phyloP scores from a whole-genome alignment of 1,140 invertebrate genomes.

The Lepidostoma basale region DNA sequence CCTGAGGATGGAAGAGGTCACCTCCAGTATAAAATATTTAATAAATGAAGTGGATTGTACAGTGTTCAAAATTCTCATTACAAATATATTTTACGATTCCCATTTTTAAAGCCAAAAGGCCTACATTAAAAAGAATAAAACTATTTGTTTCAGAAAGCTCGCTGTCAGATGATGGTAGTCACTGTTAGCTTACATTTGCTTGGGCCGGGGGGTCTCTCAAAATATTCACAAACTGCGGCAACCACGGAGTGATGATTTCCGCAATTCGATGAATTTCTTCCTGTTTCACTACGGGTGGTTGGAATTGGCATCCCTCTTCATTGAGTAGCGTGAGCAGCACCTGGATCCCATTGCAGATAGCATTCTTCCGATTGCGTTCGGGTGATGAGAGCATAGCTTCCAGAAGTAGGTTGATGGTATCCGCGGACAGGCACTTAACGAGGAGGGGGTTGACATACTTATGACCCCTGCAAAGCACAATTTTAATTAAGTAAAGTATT shows the following conservation, averaged over 20 bases:
- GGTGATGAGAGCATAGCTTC: constrained; percentile 52
- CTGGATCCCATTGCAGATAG: constrained; percentile 50
- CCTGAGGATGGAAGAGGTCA: too few species aligned
- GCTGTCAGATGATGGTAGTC: too few species aligned
- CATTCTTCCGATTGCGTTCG: constrained; percentile 43
- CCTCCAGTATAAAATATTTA: too few species aligned
- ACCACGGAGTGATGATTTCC: constrained; percentile 36
- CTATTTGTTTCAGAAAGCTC: too few species aligned
- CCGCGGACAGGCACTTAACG: constrained; percentile 30
- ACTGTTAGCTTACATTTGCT: constrained; percentile 19
- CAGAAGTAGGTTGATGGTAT: constrained; percentile 48
- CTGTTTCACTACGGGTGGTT: constrained; percentile 14
- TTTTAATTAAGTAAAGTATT: not conserved
- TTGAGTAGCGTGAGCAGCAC: constrained; percentile 51
- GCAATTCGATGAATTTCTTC: constrained; percentile 38
- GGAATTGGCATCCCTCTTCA: constrained; percentile 22
- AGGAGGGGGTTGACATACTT: constrained; percentile 30
- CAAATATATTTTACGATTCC: too few species aligned
- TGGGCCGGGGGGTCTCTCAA: constrained; percentile 18
- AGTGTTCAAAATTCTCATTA: too few species aligned
- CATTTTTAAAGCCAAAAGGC: too few species aligned
- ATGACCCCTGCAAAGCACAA: not conserved
- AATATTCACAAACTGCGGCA: constrained; percentile 35
- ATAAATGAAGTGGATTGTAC: too few species aligned
- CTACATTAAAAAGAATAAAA: too few species aligned